Conservation (phyloP, 2,113 vertebrate species). For the Leuciscus idus region DNA sequence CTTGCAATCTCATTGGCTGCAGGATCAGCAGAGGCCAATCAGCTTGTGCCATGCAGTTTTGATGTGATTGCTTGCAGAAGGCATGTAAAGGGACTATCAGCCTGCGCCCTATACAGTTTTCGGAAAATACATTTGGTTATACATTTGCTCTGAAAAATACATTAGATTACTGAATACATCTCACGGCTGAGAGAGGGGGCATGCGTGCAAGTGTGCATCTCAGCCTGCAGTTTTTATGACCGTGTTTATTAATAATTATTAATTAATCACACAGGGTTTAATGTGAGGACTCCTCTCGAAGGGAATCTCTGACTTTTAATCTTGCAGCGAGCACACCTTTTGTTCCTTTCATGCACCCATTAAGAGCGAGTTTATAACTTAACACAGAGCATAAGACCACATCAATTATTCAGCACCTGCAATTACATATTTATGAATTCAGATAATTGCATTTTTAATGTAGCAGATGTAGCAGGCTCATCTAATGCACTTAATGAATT, state of each 20-base stretch:
- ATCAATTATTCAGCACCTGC: slow-evolving; percentile 76
- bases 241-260: slow-evolving; percentile 44
- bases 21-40: no score
- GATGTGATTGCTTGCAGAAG: no score
- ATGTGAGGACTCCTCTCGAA: slow-evolving; percentile 66
- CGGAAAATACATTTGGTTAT: not conserved
- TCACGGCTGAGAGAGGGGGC: not conserved
- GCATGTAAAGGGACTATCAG: no score
- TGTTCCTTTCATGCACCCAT: slow-evolving; percentile 63
- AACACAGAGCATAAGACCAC: slow-evolving; percentile 68
- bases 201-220: not conserved
- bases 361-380: slow-evolving; percentile 71
- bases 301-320: slow-evolving; percentile 62
- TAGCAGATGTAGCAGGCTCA: slow-evolving; percentile 72
- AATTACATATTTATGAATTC: slow-evolving; percentile 79
- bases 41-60: no score
- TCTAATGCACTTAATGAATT: slow-evolving; percentile 75
- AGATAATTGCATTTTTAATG: slow-evolving; percentile 78
- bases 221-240: slow-evolving; percentile 3
- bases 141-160: not conserved
- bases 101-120: not conserved
- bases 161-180: slow-evolving; percentile 4
- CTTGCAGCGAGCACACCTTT: slow-evolving; percentile 65
- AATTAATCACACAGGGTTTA: slow-evolving; percentile 46
- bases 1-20: no score